Evolutionary conservation across 2,113 vertebrate genomes (phyloP), one percentile per base, ranked within the genome.

Genomic region (Leucopsar rothschildi): DNA sequence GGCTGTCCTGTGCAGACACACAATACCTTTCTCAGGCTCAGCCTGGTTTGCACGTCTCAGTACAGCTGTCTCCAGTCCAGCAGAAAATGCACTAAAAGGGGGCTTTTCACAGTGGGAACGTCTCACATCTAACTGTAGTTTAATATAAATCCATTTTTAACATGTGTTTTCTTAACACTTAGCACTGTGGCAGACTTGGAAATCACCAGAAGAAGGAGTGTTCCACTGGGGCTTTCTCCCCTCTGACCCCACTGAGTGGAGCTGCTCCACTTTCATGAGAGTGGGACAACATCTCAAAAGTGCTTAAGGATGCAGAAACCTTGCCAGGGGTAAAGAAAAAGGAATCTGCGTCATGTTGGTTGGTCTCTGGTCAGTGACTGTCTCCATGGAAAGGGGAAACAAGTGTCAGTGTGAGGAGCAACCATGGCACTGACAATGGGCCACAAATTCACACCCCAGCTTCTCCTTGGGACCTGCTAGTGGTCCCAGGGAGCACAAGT

Each of bases 371-470:
- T 55, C 9, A 20, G 12, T 31, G 71, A 17, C 39, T 9, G 18
- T 86, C 12, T 3, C 15, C 28, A n/a, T 20, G 25, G 27, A 13
- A 40, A 52, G 27, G 47, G 9, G 39, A 9, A 75, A 10, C 10
- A 14, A 59, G 29, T 6, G 11, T 6, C 8, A 0, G 3, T 17
- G 19, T 12, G 15, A 77, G 50, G 33, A 81, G 28, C 35, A 70
- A 28, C 37, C 24, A 8, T 0, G 3, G 47, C 27, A 6, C 24
- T 2, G 1, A 14, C 1, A 8, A 9, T 0, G 0, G 4, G 28
- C 35, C n/a, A 10, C n/a, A 37, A 6, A 49, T 61, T 20, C 5
- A 1, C 25, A 22, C 2, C 20, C 19, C 28, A 69, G 8, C 52
- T 56, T 50, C 40, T 71, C n/a, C 39, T 18, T 44, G 40, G 39